These are phyloP conservation scores for Tupiocoris notatus DNA, from an alignment of 2,888 invertebrate genomes.

Conservation along the genomic window DNA sequence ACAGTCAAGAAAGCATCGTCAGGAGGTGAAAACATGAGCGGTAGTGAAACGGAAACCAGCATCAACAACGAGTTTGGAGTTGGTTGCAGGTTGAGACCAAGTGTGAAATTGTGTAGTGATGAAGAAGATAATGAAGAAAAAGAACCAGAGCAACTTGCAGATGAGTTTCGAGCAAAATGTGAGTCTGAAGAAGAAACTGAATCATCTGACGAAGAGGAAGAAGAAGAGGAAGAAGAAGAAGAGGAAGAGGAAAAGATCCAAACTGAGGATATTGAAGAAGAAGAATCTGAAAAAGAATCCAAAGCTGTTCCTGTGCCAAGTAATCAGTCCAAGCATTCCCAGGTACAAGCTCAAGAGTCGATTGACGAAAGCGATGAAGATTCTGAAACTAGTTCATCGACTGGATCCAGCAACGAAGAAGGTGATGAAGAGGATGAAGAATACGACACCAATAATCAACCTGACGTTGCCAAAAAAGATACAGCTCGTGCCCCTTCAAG, in stretches of 20 bases:
- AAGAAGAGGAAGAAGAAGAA: constrained; percentile 12
- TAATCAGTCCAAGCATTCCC: neutral
- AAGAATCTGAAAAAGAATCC: neutral
- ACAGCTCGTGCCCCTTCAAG: neutral
- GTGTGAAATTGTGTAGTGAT: neutral
- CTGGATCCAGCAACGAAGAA: constrained; percentile 17
- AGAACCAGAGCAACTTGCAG: neutral
- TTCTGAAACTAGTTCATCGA: constrained; percentile 21
- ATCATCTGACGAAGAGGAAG: constrained; percentile 11
- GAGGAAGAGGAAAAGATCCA: neutral
- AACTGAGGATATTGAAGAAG: neutral
- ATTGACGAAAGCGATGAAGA: constrained; percentile 44
- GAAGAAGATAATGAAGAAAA: constrained; percentile 23
- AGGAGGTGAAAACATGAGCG: constrained; percentile 46
- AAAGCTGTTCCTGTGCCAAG: neutral
- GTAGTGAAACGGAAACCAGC: constrained; percentile 46
- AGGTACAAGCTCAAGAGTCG: neutral
- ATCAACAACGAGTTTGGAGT: neutral
- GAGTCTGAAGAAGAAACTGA: constrained; percentile 6
- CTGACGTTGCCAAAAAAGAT: constrained; percentile 21
- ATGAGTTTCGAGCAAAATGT: constrained; percentile 1
- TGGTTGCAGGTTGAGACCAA: neutral
- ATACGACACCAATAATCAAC: neutral
- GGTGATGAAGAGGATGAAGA: constrained; percentile 48
- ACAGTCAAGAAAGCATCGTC: constrained; percentile 49